phyloP scores from a whole-genome alignment of 2,888 invertebrate genomes.

The Diadegma fenestrale region DNA sequence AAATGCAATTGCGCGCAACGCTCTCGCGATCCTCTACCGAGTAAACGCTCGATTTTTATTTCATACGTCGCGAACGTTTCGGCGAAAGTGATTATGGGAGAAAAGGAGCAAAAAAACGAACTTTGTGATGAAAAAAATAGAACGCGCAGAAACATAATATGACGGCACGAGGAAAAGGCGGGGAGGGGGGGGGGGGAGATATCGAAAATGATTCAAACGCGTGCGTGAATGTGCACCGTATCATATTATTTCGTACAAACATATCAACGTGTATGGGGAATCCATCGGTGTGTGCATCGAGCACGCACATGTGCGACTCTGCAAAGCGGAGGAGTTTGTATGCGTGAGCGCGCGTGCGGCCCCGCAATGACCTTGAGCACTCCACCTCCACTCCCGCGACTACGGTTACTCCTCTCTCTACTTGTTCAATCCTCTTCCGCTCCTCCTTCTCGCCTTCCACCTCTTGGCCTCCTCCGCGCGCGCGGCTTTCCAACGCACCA shows the following conservation, averaged over 20 bases:
- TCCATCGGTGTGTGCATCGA: constrained; percentile 29
- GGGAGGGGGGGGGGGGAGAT: constrained; percentile 6
- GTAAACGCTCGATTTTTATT: constrained; percentile 10
- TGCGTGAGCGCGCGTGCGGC: constrained; percentile 82
- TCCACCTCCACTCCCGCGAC: constrained; percentile 61
- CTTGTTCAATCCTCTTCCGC: constrained; percentile 45
- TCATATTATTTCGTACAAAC: constrained; percentile 13
- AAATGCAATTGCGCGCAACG: constrained; percentile 12
- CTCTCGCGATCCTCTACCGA: constrained; percentile 25
- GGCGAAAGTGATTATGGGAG: constrained; percentile 38
- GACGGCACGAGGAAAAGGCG: not conserved
- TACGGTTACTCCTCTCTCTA: constrained; percentile 54
- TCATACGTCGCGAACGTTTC: constrained; percentile 12
- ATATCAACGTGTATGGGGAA: not conserved
- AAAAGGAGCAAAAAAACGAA: not conserved
- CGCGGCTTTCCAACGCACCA: constrained; percentile 11
- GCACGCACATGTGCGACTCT: constrained; percentile 75
- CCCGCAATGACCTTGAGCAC: constrained; percentile 82
- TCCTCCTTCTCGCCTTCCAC: constrained; percentile 10
- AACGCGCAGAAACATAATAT: not conserved
- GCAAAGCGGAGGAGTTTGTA: constrained; percentile 66
- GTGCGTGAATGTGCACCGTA: constrained; percentile 70
- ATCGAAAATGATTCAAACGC: constrained; percentile 57
- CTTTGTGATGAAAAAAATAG: constrained; percentile 6
- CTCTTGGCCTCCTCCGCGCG: not conserved